These are phyloP conservation scores for Drosophila phalerata DNA, from an alignment of 2,888 invertebrate species.

Conservation along the genomic window DNA sequence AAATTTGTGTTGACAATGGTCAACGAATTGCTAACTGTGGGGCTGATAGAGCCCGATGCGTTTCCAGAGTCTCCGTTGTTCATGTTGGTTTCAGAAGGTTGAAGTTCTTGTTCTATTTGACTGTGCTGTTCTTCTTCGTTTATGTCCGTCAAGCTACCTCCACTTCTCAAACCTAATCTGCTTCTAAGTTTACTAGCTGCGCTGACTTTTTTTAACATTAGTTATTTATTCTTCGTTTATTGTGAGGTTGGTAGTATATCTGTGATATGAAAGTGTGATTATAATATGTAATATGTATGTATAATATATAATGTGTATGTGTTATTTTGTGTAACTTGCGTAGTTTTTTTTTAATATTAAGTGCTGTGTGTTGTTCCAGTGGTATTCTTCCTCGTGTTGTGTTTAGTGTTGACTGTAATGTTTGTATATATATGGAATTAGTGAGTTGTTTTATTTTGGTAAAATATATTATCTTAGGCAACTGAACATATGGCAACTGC, in stretches of 20 bases:
- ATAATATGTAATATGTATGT: not conserved
- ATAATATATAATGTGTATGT: not conserved
- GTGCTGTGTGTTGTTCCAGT: not conserved
- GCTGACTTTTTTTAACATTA: not conserved
- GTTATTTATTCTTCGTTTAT: not conserved
- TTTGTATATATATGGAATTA: not conserved
- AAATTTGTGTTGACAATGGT: slow-evolving; percentile 11
- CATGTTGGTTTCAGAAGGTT: not conserved
- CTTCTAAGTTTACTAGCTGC: not conserved
- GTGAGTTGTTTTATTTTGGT: not conserved
- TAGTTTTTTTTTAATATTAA: not conserved
- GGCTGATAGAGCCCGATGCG: slow-evolving; percentile 17
- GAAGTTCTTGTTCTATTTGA: not conserved
- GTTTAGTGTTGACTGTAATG: slow-evolving; percentile 1
- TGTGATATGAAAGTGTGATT: not conserved
- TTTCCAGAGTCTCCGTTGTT: slow-evolving; percentile 13
- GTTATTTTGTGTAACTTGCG: not conserved
- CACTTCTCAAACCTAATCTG: not conserved
- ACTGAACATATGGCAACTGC: not conserved
- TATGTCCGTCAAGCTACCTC: not conserved
- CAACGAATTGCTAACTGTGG: slow-evolving; percentile 18
- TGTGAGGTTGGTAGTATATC: not conserved
- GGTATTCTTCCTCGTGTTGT: slow-evolving; percentile 2
- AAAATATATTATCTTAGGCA: not conserved
- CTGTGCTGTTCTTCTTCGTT: not conserved